Percentiles rank a stretch among this genome's conserved stretches.
phyloP scores from a whole-genome alignment of 2,888 invertebrate species.

The Drosophila formosana region DNA sequence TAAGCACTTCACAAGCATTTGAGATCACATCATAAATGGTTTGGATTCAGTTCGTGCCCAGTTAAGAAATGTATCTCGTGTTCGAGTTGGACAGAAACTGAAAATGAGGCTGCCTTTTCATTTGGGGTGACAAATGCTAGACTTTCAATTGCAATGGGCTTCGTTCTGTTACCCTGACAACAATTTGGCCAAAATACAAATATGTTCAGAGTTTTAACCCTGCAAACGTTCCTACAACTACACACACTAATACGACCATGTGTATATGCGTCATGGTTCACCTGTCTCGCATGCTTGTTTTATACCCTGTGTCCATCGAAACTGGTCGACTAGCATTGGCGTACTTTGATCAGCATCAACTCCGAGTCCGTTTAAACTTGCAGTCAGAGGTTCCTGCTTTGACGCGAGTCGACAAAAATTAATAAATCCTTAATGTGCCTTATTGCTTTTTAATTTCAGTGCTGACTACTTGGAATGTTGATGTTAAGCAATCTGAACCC shows the following conservation, averaged over 20 bases:
- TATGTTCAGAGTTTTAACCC: slow-evolving; percentile 52
- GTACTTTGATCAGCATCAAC: no score
- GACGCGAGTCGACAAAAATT: no score
- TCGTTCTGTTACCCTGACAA: slow-evolving; percentile 65
- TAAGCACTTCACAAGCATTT: slow-evolving; percentile 35
- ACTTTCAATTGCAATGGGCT: slow-evolving; percentile 33
- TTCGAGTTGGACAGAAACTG: slow-evolving; percentile 58
- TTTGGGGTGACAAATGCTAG: slow-evolving; percentile 61
- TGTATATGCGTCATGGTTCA: slow-evolving; percentile 58
- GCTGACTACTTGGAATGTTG: no score
- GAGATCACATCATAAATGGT: slow-evolving; percentile 70
- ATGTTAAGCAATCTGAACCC: no score
- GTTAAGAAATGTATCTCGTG: slow-evolving; percentile 12
- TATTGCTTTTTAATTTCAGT: no score
- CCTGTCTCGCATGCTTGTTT: slow-evolving; percentile 17
- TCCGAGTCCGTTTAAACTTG: no score
- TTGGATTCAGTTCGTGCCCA: slow-evolving; percentile 9
- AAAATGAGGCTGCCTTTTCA: slow-evolving; percentile 56
- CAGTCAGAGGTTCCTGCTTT: no score
- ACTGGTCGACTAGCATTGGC: no score
- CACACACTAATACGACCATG: slow-evolving; percentile 24
- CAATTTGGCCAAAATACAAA: slow-evolving; percentile 70
- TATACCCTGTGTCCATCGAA: not conserved
- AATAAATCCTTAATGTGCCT: no score
- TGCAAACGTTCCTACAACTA: slow-evolving; percentile 13